Conservation (phyloP, 2,113 vertebrate genomes). For the Ceyx melanurus region DNA sequence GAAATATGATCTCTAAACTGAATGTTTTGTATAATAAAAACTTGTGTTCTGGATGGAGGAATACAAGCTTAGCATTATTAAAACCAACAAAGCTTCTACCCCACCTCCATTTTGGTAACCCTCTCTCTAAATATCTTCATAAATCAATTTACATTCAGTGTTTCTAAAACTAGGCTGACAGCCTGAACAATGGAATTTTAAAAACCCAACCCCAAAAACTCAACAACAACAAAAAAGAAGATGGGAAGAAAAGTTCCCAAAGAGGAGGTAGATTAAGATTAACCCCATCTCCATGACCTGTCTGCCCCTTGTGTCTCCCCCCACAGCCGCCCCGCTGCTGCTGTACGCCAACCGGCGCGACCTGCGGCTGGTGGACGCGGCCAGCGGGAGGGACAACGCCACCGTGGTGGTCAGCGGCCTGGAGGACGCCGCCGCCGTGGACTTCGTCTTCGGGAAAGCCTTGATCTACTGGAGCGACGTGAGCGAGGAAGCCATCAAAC, state of each 20-base stretch:
- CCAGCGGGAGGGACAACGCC: slow-evolving; percentile 85
- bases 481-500: slow-evolving; percentile 96
- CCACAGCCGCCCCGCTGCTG: slow-evolving; percentile 87
- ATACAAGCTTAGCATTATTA: not conserved
- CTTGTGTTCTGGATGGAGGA: not conserved
- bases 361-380: slow-evolving; percentile 90
- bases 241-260: not conserved
- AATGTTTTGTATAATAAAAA: not conserved
- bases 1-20: not conserved
- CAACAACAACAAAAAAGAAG: not conserved
- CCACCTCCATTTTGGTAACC: not conserved
- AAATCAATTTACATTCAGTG: not conserved
- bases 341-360: slow-evolving; percentile 96
- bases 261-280: not conserved
- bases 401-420: slow-evolving; percentile 91
- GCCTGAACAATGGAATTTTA: not conserved
- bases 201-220: too few relatives aligned
- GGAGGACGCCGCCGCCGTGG: slow-evolving; percentile 96
- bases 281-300: not conserved
- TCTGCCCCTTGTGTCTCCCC: not conserved
- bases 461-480: slow-evolving; percentile 98
- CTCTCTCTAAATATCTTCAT: not conserved
- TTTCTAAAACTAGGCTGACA: not conserved
- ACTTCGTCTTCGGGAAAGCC: slow-evolving; percentile 87
- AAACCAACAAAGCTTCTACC: not conserved